Conservation (phyloP, 2,113 vertebrate genomes). For the Noctilio leporinus region DNA sequence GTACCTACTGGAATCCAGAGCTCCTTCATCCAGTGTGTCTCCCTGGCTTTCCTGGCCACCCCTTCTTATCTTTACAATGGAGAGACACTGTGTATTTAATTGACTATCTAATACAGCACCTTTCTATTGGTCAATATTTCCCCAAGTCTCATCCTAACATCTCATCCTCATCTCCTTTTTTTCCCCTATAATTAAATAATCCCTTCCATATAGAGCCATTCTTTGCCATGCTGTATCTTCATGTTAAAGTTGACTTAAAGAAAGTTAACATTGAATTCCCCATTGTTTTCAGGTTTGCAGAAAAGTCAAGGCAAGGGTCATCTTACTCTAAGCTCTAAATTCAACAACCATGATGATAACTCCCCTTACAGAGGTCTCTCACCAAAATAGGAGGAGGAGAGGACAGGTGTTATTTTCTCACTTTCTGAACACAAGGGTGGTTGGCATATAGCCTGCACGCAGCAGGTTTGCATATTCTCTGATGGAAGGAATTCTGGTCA, state of each 20-base stretch:
- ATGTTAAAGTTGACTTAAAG: too few relatives aligned
- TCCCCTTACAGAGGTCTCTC: not conserved
- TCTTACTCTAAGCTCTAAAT: accelerated
- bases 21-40: accelerated
- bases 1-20: not conserved
- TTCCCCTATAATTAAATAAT: not conserved
- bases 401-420: accelerated
- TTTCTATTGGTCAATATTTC: not conserved
- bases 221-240: not conserved
- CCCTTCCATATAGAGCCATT: not conserved
- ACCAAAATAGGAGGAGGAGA: not conserved
- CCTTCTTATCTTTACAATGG: not conserved
- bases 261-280: too few relatives aligned
- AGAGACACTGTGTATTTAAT: not conserved
- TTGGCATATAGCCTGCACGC: accelerated
- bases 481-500: not conserved
- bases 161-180: too few relatives aligned
- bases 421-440: too few relatives aligned
- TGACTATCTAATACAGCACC: not conserved
- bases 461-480: not conserved
- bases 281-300: not conserved
- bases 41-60: accelerated
- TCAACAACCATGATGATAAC: accelerated
- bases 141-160: not conserved
- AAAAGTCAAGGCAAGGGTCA: not conserved